Evolutionary conservation across 2,888 invertebrate genomes (phyloP).

Genomic region (Alloscopus bannaensis): DNA sequence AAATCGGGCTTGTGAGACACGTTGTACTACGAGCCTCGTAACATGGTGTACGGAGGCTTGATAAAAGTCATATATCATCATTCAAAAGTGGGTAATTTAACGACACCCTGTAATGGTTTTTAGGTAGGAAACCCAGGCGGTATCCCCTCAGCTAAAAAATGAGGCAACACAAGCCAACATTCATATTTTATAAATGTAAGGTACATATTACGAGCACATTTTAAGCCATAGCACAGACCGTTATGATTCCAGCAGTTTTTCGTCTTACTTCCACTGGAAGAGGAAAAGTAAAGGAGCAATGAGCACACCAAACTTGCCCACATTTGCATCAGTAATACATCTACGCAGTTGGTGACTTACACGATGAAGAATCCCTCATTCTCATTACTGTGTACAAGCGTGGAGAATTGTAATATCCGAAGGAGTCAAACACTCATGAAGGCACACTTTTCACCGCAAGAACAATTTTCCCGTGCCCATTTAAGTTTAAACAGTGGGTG

Average conservation of each 20-base stretch:
- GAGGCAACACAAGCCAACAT: conserved; percentile 13
- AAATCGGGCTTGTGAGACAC: conserved; percentile 12
- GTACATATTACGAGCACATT: not conserved
- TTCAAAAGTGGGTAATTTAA: conserved; percentile 57
- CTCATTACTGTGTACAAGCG: not conserved
- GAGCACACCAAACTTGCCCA: conserved; percentile 20
- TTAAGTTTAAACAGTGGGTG: no score
- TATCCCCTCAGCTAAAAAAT: conserved; percentile 20
- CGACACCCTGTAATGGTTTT: conserved; percentile 60
- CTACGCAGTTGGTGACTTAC: conserved; percentile 45
- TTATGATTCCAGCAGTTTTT: conserved; percentile 43
- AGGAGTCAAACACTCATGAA: no score
- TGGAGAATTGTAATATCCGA: no score
- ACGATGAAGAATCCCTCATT: conserved; percentile 34
- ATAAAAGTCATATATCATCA: conserved; percentile 59
- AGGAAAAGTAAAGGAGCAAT: not conserved
- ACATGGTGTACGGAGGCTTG: conserved; percentile 1
- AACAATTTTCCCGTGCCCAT: no score
- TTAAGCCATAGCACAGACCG: conserved; percentile 33
- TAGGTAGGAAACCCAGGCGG: conserved; percentile 12
- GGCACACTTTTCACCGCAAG: no score
- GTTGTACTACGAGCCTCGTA: no score
- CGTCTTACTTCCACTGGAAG: no score
- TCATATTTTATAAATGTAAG: no score
- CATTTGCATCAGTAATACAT: conserved; percentile 47